Evolutionary conservation across 2,797 vertebrate species (phyloP), one percentile per base, ranked within the genome.

Genomic region (Helicolenus hilgendorfi): DNA sequence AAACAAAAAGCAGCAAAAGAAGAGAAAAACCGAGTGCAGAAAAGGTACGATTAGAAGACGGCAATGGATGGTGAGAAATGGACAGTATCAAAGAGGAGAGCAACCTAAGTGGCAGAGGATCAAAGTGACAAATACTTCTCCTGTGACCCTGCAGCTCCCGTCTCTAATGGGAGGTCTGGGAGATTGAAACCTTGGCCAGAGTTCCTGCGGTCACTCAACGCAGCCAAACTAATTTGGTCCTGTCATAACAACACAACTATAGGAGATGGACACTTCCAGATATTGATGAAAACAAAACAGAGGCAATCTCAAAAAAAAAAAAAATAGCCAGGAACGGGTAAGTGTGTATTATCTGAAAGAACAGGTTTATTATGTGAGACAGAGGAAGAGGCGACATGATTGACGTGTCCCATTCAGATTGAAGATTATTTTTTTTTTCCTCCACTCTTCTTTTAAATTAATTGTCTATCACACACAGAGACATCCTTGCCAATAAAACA

Each of bases 41-140:
- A 55, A 77, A 79, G 59, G 36, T 70, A 76, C 13, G 18, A 85
- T 85, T 55, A 63, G 45, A 69, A 26, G 73, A 77, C 33, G 27
- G 71, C 63, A 45, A 68, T 18, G 56, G 77, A 85, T 67, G 18
- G 81, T 77, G 64, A 69, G 70, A 81, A 75, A 81, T 22, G 41
- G 77, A 72, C 65, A 20, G 68, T 11, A 84, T 86, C 58, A 62
- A 79, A 74, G 62, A 74, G 76, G 72, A 72, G 83, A 91, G 86
- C 49, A 72, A 83, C 88, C 88, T 93, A 85, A 88, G 86, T 86
- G 89, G 94, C 83, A 89, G 82, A 84, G 86, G 91, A 94, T 95
- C 93, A 95, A 92, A 94, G 93, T 87, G 95, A 96, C 89, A 95
- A 93, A 97, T 89, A 58, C 86, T 91, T 86, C 89, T 82, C 79